phyloP scores from a whole-genome alignment of 2,888 invertebrate genomes.

The Helobdella robusta region DNA sequence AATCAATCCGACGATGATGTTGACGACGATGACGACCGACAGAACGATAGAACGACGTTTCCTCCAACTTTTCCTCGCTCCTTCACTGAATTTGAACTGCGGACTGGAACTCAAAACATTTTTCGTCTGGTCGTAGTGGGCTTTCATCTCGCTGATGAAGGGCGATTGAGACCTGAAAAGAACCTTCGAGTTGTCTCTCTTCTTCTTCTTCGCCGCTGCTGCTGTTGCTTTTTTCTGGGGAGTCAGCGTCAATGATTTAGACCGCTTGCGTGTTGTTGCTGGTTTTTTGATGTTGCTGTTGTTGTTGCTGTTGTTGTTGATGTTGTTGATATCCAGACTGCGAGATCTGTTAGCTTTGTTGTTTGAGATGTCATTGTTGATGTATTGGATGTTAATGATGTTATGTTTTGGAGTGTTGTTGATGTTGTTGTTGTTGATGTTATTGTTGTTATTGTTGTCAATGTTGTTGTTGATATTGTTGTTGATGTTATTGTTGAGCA shows the following conservation, averaged over 20 bases:
- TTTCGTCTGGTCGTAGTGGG: neutral
- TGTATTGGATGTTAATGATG: neutral
- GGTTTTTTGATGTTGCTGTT: conserved; percentile 3
- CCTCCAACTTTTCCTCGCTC: neutral
- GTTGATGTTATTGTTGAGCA: too few relatives aligned
- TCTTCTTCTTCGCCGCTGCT: neutral
- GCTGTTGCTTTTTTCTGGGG: too few relatives aligned
- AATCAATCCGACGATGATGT: neutral
- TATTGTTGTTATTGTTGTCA: neutral
- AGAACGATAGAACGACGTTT: neutral
- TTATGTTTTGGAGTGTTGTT: neutral
- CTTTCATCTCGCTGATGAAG: neutral
- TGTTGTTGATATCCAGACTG: neutral
- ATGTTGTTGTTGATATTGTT: too few relatives aligned
- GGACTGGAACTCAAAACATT: neutral
- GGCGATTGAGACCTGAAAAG: neutral
- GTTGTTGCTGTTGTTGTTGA: neutral
- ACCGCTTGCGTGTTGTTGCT: too few relatives aligned
- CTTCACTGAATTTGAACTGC: neutral
- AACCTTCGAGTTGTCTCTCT: neutral
- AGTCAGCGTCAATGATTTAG: too few relatives aligned
- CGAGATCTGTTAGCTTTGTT: neutral
- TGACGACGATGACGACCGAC: neutral
- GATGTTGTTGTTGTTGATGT: neutral
- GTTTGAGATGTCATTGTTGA: neutral